Percentiles rank a stretch among this genome's conserved stretches.
Evolutionary conservation across 2,888 invertebrate genomes (phyloP).

Genomic region (Callyntrura sp.): DNA sequence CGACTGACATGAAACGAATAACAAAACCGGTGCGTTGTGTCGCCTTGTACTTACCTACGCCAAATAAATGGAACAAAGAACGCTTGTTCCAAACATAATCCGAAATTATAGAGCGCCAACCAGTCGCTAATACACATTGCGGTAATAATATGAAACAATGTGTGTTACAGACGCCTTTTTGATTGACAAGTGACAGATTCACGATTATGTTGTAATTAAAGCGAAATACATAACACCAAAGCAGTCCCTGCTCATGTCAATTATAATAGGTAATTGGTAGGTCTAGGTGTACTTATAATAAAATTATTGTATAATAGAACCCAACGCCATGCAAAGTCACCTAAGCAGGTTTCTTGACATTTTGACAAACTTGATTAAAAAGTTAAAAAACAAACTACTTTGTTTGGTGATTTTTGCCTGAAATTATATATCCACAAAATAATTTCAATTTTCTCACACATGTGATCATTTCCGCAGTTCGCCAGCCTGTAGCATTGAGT

Average conservation of each 20-base stretch:
- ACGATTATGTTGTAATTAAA: constrained; percentile 74
- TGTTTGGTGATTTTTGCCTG: constrained; percentile 11
- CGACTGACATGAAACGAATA: constrained; percentile 47
- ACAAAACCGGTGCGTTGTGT: constrained; percentile 1
- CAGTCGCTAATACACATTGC: not conserved
- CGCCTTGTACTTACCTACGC: not conserved
- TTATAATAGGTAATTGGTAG: constrained; percentile 60
- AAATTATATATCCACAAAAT: not conserved
- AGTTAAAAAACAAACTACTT: constrained; percentile 26
- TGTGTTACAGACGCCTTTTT: constrained; percentile 28
- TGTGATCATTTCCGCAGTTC: constrained; percentile 70
- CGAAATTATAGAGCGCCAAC: not conserved
- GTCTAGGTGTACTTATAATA: constrained; percentile 37
- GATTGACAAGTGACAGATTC: constrained; percentile 62
- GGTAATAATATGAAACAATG: not conserved
- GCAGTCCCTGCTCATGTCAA: constrained; percentile 57
- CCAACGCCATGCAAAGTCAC: not conserved
- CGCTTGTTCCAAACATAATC: not conserved
- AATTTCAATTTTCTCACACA: not conserved
- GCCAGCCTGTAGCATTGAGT: constrained; percentile 78
- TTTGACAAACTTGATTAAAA: constrained; percentile 1
- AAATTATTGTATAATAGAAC: constrained; percentile 41
- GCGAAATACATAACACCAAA: constrained; percentile 50
- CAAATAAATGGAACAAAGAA: constrained; percentile 16
- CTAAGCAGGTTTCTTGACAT: constrained; percentile 50